Percentiles rank a stretch among this genome's conserved stretches.
Evolutionary conservation across 1,140 invertebrate genomes (phyloP).

Genomic region (Listronotus bonariensis): DNA sequence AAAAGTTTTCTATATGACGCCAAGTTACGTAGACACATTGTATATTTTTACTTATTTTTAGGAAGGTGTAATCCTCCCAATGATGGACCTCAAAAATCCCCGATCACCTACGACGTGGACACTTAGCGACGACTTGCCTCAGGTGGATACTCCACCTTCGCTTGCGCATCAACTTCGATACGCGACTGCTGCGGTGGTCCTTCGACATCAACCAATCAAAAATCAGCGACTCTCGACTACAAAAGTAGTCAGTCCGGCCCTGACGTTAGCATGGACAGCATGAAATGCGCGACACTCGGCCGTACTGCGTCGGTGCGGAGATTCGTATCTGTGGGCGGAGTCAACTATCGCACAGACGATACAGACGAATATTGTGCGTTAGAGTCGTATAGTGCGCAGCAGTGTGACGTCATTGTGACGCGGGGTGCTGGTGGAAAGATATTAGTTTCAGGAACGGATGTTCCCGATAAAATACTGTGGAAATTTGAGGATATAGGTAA

Average conservation of each 20-base stretch:
- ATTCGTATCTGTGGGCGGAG: constrained; percentile 18
- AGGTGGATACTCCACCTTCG: constrained; percentile 47
- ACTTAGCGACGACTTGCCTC: constrained; percentile 55
- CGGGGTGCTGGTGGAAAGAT: constrained; percentile 34
- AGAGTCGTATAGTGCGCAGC: constrained; percentile 5
- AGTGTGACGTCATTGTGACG: constrained; percentile 31
- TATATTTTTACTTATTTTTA: no score
- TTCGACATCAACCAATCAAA: constrained; percentile 43
- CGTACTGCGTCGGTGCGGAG: constrained; percentile 28
- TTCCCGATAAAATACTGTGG: constrained; percentile 53
- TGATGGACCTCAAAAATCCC: constrained; percentile 62
- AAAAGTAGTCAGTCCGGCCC: constrained; percentile 46
- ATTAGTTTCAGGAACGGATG: constrained; percentile 33
- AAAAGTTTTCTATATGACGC: no score
- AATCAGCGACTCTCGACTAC: constrained; percentile 50
- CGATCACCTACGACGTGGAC: constrained; percentile 58
- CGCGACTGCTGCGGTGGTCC: constrained; percentile 53
- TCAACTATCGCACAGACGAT: constrained; percentile 13
- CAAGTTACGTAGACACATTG: no score
- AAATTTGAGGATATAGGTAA: constrained; percentile 54
- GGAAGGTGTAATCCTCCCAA: constrained; percentile 62
- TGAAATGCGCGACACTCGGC: constrained; percentile 46
- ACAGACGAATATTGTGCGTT: constrained; percentile 17
- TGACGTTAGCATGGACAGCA: constrained; percentile 17
- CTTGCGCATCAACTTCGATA: constrained; percentile 50